phyloP scores from a whole-genome alignment of 2,888 invertebrate genomes.

The Eilema depressum region DNA sequence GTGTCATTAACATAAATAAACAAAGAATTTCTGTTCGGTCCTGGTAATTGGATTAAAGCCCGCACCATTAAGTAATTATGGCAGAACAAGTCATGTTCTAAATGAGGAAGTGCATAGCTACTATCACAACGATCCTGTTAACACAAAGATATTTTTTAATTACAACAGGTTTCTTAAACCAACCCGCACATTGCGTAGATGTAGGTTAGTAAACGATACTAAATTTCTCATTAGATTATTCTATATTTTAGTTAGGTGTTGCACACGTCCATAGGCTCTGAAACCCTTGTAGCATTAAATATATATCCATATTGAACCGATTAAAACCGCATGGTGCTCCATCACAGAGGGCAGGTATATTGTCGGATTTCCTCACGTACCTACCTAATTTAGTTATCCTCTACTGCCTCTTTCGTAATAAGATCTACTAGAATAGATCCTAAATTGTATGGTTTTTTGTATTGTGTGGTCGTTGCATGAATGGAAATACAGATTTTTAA shows the following conservation, averaged over 20 bases:
- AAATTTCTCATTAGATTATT: too few relatives aligned
- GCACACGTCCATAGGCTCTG: too few relatives aligned
- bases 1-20: slow-evolving; percentile 53
- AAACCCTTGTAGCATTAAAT: too few relatives aligned
- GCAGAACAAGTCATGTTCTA: slow-evolving; percentile 50
- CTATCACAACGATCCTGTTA: slow-evolving; percentile 45
- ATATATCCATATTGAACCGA: too few relatives aligned
- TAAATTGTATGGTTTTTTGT: background rate
- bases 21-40: slow-evolving; percentile 55
- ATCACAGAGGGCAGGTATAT: too few relatives aligned
- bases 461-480: background rate
- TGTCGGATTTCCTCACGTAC: too few relatives aligned
- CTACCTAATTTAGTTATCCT: too few relatives aligned
- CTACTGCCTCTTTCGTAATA: too few relatives aligned
- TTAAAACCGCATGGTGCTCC: too few relatives aligned
- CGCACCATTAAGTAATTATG: slow-evolving; percentile 68
- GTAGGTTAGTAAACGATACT: background rate
- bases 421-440: too few relatives aligned
- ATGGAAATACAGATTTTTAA: background rate
- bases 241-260: too few relatives aligned
- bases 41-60: slow-evolving; percentile 72
- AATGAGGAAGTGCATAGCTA: slow-evolving; percentile 52
- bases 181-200: slow-evolving; percentile 7
- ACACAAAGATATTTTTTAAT: slow-evolving; percentile 38
- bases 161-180: slow-evolving; percentile 31